These are phyloP conservation scores for Callipepla californica DNA, from an alignment of 2,113 vertebrate species.

Conservation along the genomic window DNA sequence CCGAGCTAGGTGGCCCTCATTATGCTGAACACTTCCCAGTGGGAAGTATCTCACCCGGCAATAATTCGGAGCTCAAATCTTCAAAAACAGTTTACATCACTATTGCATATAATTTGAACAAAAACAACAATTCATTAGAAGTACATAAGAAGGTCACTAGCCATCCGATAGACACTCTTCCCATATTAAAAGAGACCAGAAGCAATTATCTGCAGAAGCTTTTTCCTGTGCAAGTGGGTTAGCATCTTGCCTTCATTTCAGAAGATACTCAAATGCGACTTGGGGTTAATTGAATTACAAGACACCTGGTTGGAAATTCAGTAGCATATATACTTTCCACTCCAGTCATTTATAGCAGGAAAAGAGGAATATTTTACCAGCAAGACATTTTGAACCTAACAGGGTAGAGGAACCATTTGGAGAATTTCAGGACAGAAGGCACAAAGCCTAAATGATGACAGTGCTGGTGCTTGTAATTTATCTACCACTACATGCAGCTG, in stretches of 20 bases:
- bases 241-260: neutral
- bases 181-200: neutral
- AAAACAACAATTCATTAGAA: slow-evolving; percentile 38
- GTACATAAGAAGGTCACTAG: neutral
- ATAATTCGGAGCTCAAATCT: neutral
- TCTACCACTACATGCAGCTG: neutral
- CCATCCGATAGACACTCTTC: neutral
- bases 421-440: neutral
- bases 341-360: neutral
- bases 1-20: neutral
- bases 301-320: slow-evolving; percentile 24
- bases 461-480: rapidly evolving
- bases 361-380: slow-evolving; percentile 6
- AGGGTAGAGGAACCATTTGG: neutral
- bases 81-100: neutral
- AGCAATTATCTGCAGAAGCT: neutral
- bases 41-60: neutral
- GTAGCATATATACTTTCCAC: neutral
- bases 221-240: slow-evolving; percentile 28
- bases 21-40: neutral
- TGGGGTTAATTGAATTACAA: slow-evolving; percentile 27
- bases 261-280: slow-evolving; percentile 23
- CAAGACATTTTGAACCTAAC: neutral
- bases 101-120: neutral
- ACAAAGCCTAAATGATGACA: neutral